These are phyloP conservation scores for Hetaerina titia DNA, from an alignment of 2,888 invertebrate genomes.

Conservation along the genomic window DNA sequence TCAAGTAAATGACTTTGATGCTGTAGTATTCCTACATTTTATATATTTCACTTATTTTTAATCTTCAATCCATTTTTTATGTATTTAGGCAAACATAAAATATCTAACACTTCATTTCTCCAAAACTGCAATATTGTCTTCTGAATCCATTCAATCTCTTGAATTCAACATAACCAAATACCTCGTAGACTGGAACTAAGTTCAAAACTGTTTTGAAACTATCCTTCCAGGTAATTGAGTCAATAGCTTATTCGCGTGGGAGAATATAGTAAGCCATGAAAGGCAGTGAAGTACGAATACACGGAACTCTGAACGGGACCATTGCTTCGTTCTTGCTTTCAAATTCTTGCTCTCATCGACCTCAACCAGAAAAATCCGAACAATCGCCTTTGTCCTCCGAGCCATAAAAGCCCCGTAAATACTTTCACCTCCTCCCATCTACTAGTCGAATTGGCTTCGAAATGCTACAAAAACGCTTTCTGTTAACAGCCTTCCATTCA, in stretches of 20 bases:
- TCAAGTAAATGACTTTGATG: too few relatives aligned
- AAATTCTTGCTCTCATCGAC: not conserved
- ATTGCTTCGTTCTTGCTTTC: not conserved
- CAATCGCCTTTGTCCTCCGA: slow-evolving; percentile 1
- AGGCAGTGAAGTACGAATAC: not conserved
- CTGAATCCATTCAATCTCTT: too few relatives aligned
- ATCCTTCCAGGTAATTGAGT: not conserved
- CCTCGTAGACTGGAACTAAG: not conserved
- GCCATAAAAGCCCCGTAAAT: not conserved
- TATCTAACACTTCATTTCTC: too few relatives aligned
- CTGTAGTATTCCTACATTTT: not conserved
- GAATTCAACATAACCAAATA: not conserved
- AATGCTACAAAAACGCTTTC: not conserved
- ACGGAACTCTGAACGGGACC: not conserved
- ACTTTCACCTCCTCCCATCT: not conserved
- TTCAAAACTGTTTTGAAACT: not conserved
- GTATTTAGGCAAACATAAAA: not conserved
- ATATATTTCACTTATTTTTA: not conserved
- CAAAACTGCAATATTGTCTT: too few relatives aligned
- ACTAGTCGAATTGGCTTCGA: not conserved
- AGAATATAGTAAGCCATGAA: not conserved
- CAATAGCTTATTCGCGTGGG: not conserved
- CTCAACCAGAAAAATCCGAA: not conserved
- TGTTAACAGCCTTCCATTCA: not conserved
- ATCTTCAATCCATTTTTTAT: not conserved